These are phyloP conservation scores for Formica aserva DNA, from an alignment of 2,888 invertebrate species.

Conservation along the genomic window DNA sequence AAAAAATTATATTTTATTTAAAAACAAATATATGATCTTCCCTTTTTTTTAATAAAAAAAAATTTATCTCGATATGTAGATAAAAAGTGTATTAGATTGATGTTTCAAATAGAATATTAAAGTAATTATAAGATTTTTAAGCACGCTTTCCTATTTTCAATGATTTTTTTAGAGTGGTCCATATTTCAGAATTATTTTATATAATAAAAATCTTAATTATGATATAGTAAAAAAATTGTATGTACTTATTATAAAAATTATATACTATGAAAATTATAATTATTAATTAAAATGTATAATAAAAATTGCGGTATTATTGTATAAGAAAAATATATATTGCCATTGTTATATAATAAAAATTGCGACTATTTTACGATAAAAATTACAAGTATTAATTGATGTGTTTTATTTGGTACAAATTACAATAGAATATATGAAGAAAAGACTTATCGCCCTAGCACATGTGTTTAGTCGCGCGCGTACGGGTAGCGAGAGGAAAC, in stretches of 20 bases:
- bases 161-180: not conserved
- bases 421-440: not conserved
- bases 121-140: not conserved
- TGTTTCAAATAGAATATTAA: not conserved
- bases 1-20: not conserved
- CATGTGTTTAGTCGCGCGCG: conserved; percentile 18
- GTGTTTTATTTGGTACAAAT: not conserved
- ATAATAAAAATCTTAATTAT: not conserved
- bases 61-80: not conserved
- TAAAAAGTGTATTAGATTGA: not conserved
- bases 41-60: not conserved
- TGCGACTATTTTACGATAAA: not conserved
- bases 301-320: not conserved
- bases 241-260: not conserved
- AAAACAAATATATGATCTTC: not conserved
- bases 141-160: not conserved
- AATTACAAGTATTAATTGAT: not conserved
- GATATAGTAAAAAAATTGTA: not conserved
- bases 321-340: not conserved
- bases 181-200: not conserved
- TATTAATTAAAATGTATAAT: not conserved
- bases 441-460: not conserved
- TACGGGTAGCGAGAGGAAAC: conserved; percentile 24
- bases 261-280: not conserved
- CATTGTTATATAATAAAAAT: not conserved